These are phyloP conservation scores for Schizotus pectinicornis DNA, from an alignment of 2,888 invertebrate species.

Conservation along the genomic window DNA sequence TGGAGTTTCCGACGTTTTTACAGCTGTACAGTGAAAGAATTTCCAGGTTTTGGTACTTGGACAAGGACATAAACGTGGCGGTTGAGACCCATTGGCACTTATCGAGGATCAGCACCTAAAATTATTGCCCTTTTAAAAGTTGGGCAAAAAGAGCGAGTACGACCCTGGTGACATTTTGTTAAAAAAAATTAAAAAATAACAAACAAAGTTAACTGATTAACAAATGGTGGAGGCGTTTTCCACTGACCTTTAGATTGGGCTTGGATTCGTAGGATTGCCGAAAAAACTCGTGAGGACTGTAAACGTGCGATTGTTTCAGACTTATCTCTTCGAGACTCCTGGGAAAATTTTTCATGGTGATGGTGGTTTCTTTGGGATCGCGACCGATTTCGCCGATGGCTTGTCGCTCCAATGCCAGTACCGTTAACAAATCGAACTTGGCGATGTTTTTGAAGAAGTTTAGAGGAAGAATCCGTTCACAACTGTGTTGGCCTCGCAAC, in stretches of 20 bases:
- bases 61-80: slow-evolving; percentile 73
- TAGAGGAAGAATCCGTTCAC: no score
- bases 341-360: slow-evolving; percentile 1
- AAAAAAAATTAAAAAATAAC: no score
- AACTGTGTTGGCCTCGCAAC: not conserved
- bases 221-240: no score
- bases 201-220: no score
- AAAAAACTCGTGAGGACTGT: not conserved
- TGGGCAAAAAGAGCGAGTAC: not conserved
- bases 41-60: slow-evolving; percentile 69
- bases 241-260: not conserved
- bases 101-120: slow-evolving; percentile 72
- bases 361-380: no score
- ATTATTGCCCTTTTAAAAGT: not conserved
- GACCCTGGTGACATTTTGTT: not conserved
- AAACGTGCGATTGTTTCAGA: not conserved
- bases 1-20: slow-evolving; percentile 67
- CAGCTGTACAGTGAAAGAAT: slow-evolving; percentile 72
- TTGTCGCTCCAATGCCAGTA: no score
- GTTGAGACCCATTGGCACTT: slow-evolving; percentile 78
- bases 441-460: no score
- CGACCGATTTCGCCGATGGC: no score
- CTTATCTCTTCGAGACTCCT: not conserved
- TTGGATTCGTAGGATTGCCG: not conserved
- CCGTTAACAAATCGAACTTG: no score